Base-by-base conservation (phyloP, 2,888 invertebrate species). In the Malthinus seriepunctatus region DNA sequence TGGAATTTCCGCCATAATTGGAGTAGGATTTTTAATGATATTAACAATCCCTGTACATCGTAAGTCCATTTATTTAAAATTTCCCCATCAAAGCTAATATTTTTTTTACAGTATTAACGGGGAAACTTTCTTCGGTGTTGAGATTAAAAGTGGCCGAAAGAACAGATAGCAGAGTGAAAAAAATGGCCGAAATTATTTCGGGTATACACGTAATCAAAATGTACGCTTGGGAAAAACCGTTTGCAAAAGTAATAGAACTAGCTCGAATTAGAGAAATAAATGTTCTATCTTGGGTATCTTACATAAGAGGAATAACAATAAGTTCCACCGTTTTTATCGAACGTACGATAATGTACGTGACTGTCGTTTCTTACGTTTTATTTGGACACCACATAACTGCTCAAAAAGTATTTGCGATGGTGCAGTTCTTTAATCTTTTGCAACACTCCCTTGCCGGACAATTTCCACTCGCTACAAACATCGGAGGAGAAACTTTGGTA, bases 311-410 rank as follows among this genome's bases (percentile, higher is more conserved):
- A 34, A 81, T 87, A 61, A 88, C 85, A 80, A 83, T 86, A 76
- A 88, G 83, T 69, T 81, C 86, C 73, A 88, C 90, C 81, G 88
- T 93, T 35, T 93, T 91, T 73, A 89, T 92, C 0, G 89, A 91
- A 70, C 86, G 93, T 62, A 83, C 91, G 35, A 88, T 94, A 0
- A 80, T 93, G 8, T 91, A 89, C 72, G 84, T 90, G 48, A 91
- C 92, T 0, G 82, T 94, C 44, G 81, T 90, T 15, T 84, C 88
- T 0, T 92, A 88, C 71, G 87, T 89, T 8, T 78, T 91, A 0
- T 77, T 86, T 59, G 90, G 88, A 0, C 84, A 85, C 68, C 80
- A 80, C 10, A 76, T 88, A 33, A 82, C 83, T 0, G 82, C 88
- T 0, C 71, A 70, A 51, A 69, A 67, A 56, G 70, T 70, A 1